phyloP scores from a whole-genome alignment of 1,140 invertebrate genomes.

The Hycleus cichorii region DNA sequence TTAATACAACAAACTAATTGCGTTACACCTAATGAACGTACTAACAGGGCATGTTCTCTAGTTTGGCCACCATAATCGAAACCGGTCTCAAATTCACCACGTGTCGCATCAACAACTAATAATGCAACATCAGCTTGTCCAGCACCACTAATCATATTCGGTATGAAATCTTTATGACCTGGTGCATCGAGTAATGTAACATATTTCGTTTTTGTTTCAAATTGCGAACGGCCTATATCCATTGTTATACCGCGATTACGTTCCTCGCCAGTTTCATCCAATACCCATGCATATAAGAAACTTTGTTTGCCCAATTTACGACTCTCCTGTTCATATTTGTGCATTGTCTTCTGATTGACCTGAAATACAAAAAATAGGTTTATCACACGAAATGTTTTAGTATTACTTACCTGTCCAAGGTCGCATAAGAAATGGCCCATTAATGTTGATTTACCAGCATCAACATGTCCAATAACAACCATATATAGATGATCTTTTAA shows the following conservation, averaged over 20 bases:
- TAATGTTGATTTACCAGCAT: slow-evolving; percentile 97
- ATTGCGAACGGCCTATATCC: slow-evolving; percentile 90
- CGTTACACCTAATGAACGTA: slow-evolving; percentile 83
- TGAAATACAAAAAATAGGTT: slow-evolving; percentile 28
- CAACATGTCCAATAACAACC: slow-evolving; percentile 97
- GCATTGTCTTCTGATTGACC: slow-evolving; percentile 85
- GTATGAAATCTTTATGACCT: slow-evolving; percentile 97
- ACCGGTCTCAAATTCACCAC: slow-evolving; percentile 97
- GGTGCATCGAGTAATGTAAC: slow-evolving; percentile 92
- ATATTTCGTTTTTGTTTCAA: slow-evolving; percentile 81
- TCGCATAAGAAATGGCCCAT: slow-evolving; percentile 92
- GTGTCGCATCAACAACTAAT: slow-evolving; percentile 90
- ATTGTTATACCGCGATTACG: slow-evolving; percentile 82
- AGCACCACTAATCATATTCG: slow-evolving; percentile 98
- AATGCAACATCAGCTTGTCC: slow-evolving; percentile 96
- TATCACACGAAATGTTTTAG: not conserved
- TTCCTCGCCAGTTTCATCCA: slow-evolving; percentile 99
- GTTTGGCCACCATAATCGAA: slow-evolving; percentile 98
- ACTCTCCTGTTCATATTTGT: slow-evolving; percentile 97
- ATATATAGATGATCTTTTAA: slow-evolving; percentile 86
- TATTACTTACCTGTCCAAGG: slow-evolving; percentile 67
- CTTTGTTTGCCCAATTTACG: slow-evolving; percentile 97
- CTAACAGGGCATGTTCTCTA: slow-evolving; percentile 90
- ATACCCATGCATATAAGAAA: slow-evolving; percentile 97
- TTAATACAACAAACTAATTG: slow-evolving; percentile 82